Evolutionary conservation across 2,888 invertebrate genomes (phyloP).

Genomic region (Dendrolimus pini): DNA sequence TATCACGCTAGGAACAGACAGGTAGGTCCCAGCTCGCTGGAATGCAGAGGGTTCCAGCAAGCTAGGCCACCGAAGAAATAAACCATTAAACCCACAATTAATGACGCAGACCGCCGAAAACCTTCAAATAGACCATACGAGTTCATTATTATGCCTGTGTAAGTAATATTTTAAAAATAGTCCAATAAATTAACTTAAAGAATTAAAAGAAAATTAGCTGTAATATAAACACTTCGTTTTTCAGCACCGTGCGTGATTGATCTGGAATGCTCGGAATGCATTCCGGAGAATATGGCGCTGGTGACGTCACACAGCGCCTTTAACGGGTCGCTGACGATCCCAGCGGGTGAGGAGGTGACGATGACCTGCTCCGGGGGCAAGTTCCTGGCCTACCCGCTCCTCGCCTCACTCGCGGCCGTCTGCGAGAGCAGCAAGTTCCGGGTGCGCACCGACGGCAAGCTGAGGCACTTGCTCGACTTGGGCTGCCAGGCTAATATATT

Average conservation of each 20-base stretch:
- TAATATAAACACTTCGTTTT: too few relatives aligned
- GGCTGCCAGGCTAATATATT: slow-evolving; percentile 64
- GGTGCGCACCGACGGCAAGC: slow-evolving; percentile 28
- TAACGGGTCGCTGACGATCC: slow-evolving; percentile 27
- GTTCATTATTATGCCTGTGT: too few relatives aligned
- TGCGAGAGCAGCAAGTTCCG: slow-evolving; percentile 52
- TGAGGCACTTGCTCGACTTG: slow-evolving; percentile 50
- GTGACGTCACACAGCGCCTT: slow-evolving; percentile 48
- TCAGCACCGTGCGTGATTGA: slow-evolving; percentile 52
- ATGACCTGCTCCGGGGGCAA: slow-evolving; percentile 51
- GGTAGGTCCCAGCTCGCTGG: too few relatives aligned
- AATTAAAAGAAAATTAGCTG: too few relatives aligned
- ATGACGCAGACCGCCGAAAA: too few relatives aligned
- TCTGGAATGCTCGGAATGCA: slow-evolving; percentile 55
- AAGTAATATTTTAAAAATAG: too few relatives aligned
- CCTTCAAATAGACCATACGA: too few relatives aligned
- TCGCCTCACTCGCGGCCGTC: slow-evolving; percentile 22
- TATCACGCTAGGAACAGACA: too few relatives aligned
- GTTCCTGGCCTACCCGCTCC: slow-evolving; percentile 50
- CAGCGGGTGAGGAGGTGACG: slow-evolving; percentile 38
- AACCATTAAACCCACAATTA: too few relatives aligned
- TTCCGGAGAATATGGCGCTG: slow-evolving; percentile 64
- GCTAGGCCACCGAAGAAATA: too few relatives aligned
- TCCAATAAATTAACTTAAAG: too few relatives aligned
- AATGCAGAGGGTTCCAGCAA: too few relatives aligned